phyloP scores from a whole-genome alignment of 2,113 vertebrate genomes.

The Dendrocopos noguchii region DNA sequence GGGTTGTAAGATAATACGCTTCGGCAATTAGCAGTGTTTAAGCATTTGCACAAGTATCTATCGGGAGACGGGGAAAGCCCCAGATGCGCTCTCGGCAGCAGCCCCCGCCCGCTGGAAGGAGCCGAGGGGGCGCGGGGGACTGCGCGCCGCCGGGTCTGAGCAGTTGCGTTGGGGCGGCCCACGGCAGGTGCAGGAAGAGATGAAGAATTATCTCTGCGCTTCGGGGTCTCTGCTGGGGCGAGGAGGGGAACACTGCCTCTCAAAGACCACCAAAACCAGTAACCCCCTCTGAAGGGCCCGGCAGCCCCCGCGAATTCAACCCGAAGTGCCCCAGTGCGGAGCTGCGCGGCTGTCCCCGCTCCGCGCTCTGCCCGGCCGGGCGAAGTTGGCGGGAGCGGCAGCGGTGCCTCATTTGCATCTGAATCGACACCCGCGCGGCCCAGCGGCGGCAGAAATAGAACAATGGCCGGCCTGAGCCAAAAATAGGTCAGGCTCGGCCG shows the following conservation, averaged over 20 bases:
- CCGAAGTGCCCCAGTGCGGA: constrained; percentile 12
- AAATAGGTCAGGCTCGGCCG: constrained; percentile 98
- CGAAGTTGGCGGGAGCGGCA: constrained; percentile 79
- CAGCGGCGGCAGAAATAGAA: constrained; percentile 99
- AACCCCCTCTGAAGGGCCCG: constrained; percentile 43
- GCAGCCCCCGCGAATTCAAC: constrained; percentile 28
- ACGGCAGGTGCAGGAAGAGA: constrained; percentile 77
- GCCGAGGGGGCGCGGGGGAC: constrained; percentile 20
- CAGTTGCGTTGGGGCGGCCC: constrained; percentile 61
- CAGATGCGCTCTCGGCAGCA: neutral
- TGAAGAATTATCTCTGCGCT: constrained; percentile 62
- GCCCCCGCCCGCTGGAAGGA: constrained; percentile 52
- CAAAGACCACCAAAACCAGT: constrained; percentile 35
- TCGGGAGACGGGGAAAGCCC: neutral
- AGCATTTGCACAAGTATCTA: constrained; percentile 9
- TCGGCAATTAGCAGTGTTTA: constrained; percentile 55
- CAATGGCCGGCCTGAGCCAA: constrained; percentile 98
- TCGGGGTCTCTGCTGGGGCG: constrained; percentile 37
- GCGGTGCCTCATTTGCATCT: constrained; percentile 95
- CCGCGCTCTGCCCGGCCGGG: constrained; percentile 33
- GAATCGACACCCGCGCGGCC: constrained; percentile 97
- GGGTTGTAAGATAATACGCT: constrained; percentile 30
- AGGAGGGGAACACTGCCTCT: constrained; percentile 27
- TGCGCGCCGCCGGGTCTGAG: neutral
- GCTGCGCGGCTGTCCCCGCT: constrained; percentile 12